Evolutionary conservation across 2,113 vertebrate genomes (phyloP), one percentile per base, ranked within the genome.

Genomic region (Craseonycteris thonglongyai): DNA sequence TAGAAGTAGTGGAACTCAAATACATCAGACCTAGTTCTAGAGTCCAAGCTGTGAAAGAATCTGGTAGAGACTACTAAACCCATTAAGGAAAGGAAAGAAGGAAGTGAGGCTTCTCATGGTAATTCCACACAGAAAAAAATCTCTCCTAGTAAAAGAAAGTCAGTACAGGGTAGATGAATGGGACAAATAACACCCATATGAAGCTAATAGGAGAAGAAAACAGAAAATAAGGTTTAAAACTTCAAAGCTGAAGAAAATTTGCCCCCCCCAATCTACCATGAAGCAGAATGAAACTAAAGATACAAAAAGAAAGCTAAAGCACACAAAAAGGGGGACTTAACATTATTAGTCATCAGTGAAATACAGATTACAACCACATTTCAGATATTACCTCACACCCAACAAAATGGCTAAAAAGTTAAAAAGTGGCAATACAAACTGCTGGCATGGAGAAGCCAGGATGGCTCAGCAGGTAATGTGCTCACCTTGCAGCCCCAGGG

Each of bases 361-460:
- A 93, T 76, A 49, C 15, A 91, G 93, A 80, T 72, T 93, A 91
- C 61, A 88, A 65, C 3, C 56, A 47, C 10, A 79, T 79, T 88
- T 80, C 38, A 91, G 35, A 81, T 38, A 91, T 22, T 15, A 88
- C 18, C 33, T 80, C 49, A 88, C 51, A 79, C 14, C 7, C 26
- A 81, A 3, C 47, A 86, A 95, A 96, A 78, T 72, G 40, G 56
- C 49, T 88, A 95, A 89, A 58, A 61, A 28, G n/a, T 40, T 75
- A 26, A 45, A 86, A 71, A 84, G 11, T 88, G 85, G 74, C 8
- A 91, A 49, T n/a, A 83, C 19, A 81, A 71, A 91, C 6, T 88
- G 12, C 30, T 65, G 15, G 26, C 88, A 88, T n/a, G n/a, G n/a
- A n/a, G n/a, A n/a, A n/a, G n/a, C n/a, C n/a, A n/a, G n/a, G n/a